Base-by-base conservation (phyloP, 2,888 invertebrate species). In the Ametastegia equiseti region DNA sequence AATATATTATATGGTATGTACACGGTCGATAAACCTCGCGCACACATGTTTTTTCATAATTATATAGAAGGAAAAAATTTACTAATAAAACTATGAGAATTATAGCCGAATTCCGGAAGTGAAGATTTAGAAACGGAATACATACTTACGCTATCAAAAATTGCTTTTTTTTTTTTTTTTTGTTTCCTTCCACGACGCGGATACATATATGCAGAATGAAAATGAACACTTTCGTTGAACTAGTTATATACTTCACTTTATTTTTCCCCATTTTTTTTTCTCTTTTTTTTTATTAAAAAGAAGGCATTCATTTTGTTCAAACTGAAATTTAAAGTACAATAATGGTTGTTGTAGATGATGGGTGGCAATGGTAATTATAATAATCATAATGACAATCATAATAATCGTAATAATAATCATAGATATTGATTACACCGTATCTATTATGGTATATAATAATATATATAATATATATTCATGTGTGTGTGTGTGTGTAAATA, bases 261-360 rank as follows among this genome's bases (percentile, higher is more conserved):
- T 84, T 85, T 85, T 81, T 67, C 36, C 39, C 5, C 5, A n/a
- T 15, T 54, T 54, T 50, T 54, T 54, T 54, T n/a, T 13, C 54
- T 19, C 15, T 73, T 83, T 75, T 81, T 83, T 88, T 87, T 88
- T 90, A 90, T 90, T 90, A 91, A 91, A 91, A 91, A 91, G 91
- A 91, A 91, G 91, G 91, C 91, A 91, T 91, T 91, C 91, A 91
- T 91, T 91, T 91, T 88, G 81, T 86, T 86, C 82, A 86, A 91
- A 91, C 90, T 89, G 86, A 91, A 91, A 89, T 91, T 86, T 90
- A 91, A 91, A 91, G 91, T 91, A 91, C 91, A 91, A 91, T n/a
- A n/a, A 91, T 91, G 86, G 89, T 60, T 90, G 88, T 91, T 90
- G 88, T 85, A 90, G 90, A 90, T 91, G 89, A 89, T 75, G 54